Conservation (phyloP, 2,113 vertebrate species). For the Eleginops maclovinus region DNA sequence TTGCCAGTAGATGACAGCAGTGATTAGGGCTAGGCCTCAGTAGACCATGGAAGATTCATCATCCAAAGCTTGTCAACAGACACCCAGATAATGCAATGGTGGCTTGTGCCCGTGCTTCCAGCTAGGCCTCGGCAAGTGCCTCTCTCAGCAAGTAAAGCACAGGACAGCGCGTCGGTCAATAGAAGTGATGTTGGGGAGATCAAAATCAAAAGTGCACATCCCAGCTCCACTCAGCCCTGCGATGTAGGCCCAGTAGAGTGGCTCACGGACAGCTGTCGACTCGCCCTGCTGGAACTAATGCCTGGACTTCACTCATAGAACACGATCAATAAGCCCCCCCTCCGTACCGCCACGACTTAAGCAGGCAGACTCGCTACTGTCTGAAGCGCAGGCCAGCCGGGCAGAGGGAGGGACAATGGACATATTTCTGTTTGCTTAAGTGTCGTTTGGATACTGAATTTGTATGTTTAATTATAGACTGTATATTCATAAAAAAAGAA, state of each 20-base stretch:
- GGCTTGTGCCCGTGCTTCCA: slow-evolving; percentile 63
- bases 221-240: slow-evolving; percentile 79
- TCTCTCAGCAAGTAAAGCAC: slow-evolving; percentile 73
- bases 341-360: slow-evolving; percentile 76
- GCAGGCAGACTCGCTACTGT: slow-evolving; percentile 67
- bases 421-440: slow-evolving; percentile 54
- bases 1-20: slow-evolving; percentile 77
- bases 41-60: slow-evolving; percentile 79
- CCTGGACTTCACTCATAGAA: slow-evolving; percentile 80
- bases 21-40: slow-evolving; percentile 76
- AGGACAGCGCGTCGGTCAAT: slow-evolving; percentile 78
- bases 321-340: slow-evolving; percentile 81
- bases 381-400: slow-evolving; percentile 56
- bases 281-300: slow-evolving; percentile 84
- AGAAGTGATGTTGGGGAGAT: slow-evolving; percentile 80
- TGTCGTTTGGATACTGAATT: slow-evolving; percentile 42
- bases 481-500: slow-evolving; percentile 35
- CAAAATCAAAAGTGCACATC: slow-evolving; percentile 84
- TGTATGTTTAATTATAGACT: slow-evolving; percentile 37
- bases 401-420: slow-evolving; percentile 38
- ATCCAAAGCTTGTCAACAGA: slow-evolving; percentile 74
- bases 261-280: slow-evolving; percentile 78
- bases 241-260: slow-evolving; percentile 77
- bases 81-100: slow-evolving; percentile 65
- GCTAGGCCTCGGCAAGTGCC: slow-evolving; percentile 68